Base-by-base conservation (phyloP, 2,888 invertebrate genomes). In the Polylopha cassiicola region DNA sequence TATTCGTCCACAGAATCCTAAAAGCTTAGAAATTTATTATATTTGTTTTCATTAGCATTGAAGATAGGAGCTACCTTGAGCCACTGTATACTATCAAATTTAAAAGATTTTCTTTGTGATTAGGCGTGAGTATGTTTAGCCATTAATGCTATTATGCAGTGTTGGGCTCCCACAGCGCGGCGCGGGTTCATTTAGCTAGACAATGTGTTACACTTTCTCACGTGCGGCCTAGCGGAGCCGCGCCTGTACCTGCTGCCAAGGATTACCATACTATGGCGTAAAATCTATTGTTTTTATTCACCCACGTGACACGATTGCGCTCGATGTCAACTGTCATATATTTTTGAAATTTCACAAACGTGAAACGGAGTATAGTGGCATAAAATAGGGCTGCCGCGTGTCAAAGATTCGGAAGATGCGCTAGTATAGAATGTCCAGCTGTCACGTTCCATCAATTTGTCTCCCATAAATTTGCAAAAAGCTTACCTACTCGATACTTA, bases 171-270 rank as follows among this genome's bases (percentile, higher is more conserved):
- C 66, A 64, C 62, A 57, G 50, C 44, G 36, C 42, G 17, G 21
- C 18, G 18, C 20, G 18, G n/a, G 31, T 24, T 24, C 42, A 41
- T 43, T 39, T 46, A 45, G 44, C 15, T 39, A 51, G 46, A 70
- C 70, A 73, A 68, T 66, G 58, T 60, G 62, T 47, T 69, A 68
- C 56, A 55, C 53, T 66, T 77, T 78, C 77, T 64, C 77, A 78
- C 73, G 72, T 34, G 38, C 33, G 30, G 16, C 36, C 16, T 22
- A 33, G 17, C n/a, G 8, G 15, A 20, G 14, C 13, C 9, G 7
- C n/a, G n/a, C n/a, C n/a, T n/a, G 27, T 6, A 48, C 50, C 47
- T 43, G 44, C 43, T 43, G 43, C 44, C 45, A 52, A 48, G 53
- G 51, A 65, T 68, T 65, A 63, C 54, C 62, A 65, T 64, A 46